Evolutionary conservation across 2,888 invertebrate species (phyloP).

Genomic region (Rhimphoctona megacephalus): DNA sequence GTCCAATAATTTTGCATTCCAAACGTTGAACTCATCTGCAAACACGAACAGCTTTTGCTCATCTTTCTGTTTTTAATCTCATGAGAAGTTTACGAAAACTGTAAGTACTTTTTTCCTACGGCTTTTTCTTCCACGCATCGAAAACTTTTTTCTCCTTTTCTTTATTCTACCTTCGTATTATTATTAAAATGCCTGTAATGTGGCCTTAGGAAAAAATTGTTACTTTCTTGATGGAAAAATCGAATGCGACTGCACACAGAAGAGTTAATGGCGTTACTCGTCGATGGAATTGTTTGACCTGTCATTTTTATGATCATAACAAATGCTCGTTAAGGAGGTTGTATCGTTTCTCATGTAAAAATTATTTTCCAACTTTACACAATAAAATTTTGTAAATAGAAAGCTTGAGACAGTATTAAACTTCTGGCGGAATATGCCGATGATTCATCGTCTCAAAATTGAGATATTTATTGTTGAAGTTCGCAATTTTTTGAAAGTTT

Average conservation of each 20-base stretch:
- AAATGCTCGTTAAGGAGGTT: no score
- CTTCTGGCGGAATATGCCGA: no score
- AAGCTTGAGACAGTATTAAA: no score
- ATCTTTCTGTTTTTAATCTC: neutral
- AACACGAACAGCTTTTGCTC: neutral
- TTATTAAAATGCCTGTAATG: neutral
- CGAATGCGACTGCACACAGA: constrained; percentile 2
- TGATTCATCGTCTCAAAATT: no score
- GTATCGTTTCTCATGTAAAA: no score
- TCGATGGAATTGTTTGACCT: neutral
- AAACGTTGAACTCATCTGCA: neutral
- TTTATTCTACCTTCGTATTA: neutral
- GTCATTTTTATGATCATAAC: constrained; percentile 10
- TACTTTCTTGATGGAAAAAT: neutral
- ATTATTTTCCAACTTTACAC: no score
- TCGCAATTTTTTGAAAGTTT: no score
- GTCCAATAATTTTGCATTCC: neutral
- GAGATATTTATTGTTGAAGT: no score
- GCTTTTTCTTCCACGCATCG: no score
- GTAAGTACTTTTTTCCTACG: neutral
- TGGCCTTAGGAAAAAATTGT: neutral
- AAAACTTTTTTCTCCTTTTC: neutral
- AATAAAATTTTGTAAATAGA: no score
- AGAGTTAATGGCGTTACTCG: neutral
- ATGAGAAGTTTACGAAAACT: constrained; percentile 1